Conservation (phyloP, 2,888 invertebrate genomes). For the Mystacides longicornis region DNA sequence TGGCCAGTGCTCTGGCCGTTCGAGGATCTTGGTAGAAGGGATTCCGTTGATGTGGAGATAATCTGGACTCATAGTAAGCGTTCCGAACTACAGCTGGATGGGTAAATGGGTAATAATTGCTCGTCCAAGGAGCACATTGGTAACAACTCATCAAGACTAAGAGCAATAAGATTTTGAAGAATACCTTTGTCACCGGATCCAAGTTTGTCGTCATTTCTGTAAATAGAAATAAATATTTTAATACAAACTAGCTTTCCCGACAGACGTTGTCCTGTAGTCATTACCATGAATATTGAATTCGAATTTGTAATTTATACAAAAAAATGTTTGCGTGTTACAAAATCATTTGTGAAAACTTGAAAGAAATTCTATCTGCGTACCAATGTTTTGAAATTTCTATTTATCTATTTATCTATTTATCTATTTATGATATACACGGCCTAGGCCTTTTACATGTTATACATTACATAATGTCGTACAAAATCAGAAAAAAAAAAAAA, state of each 20-base stretch:
- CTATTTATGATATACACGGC: no score
- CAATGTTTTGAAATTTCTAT: no score
- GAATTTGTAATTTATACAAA: not conserved
- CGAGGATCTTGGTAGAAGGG: constrained; percentile 53
- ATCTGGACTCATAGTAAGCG: constrained; percentile 47
- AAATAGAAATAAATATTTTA: not conserved
- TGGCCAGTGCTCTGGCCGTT: constrained; percentile 46
- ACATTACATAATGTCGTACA: no score
- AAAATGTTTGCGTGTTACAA: not conserved
- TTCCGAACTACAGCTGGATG: constrained; percentile 54
- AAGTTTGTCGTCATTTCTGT: not conserved
- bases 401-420: no score
- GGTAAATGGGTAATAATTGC: constrained; percentile 1
- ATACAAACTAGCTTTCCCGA: no score
- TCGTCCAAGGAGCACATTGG: not conserved
- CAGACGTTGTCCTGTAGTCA: no score
- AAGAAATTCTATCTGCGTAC: no score
- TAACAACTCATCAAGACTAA: not conserved
- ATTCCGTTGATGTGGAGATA: constrained; percentile 51
- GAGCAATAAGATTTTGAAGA: not conserved
- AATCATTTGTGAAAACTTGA: no score
- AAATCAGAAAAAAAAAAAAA: no score
- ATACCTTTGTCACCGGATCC: not conserved
- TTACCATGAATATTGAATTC: not conserved
- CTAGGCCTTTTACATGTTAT: no score